Base-by-base conservation (phyloP, 2,888 invertebrate genomes). In the Pristionchus entomophagus region DNA sequence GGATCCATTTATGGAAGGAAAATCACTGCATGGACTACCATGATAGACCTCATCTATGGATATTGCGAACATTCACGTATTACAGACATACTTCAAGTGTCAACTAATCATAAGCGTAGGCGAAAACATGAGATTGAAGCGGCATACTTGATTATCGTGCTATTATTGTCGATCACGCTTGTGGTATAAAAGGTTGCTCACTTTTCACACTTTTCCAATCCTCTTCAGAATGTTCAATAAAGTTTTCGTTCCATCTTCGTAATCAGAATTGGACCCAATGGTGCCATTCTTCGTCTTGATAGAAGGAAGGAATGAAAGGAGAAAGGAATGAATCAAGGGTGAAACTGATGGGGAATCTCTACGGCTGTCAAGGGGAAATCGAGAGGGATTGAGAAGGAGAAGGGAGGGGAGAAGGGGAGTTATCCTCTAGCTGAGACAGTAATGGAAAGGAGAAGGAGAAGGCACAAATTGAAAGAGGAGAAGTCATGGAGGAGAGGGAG, bases 401-500 rank as follows among this genome's bases (percentile, higher is more conserved):
- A n/a, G n/a, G n/a, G n/a, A n/a, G n/a, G n/a, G n/a, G n/a, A n/a
- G n/a, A n/a, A n/a, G 26, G 8, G 77, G 49, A 26, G 69, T 69
- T 69, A 69, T 35, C 38, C 69, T 38, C 69, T 17, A 14, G 0
- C 17, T 29, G 10, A 35, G 73, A 41, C 49, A 77, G 26, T 41
- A 49, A 41, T 41, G 77, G 41, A 26, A 45, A 49, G 45, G 77
- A 49, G 35, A 41, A 22, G 32, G 65, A 65, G 65, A n/a, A 65
- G 77, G 41, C 35, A 29, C 49, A 77, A 49, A 49, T 41, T 41
- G 41, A 49, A 77, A 77, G 45, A 45, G 38, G 56, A 45, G 81
- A 35, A 81, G 81, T 51, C 35, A 35, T 35, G 29, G 32, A n/a
- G 56, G 83, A 62, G 41, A 45, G 83, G 45, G 73, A 87, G 84